phyloP scores from a whole-genome alignment of 1,140 invertebrate genomes.

The Lordiphosa clarofinis region DNA sequence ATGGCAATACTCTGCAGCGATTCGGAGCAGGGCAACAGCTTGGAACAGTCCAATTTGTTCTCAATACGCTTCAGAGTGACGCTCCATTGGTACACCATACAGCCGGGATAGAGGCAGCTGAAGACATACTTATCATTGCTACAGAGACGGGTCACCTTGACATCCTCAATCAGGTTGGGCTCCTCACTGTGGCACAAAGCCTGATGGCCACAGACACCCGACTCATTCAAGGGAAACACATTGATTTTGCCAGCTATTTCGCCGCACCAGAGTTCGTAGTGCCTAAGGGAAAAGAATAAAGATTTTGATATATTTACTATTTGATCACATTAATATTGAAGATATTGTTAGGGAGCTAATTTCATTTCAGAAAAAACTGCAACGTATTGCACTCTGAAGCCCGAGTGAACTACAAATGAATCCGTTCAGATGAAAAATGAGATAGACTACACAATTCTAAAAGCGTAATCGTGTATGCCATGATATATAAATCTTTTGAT shows the following conservation, averaged over 20 bases:
- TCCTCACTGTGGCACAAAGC: conserved; percentile 73
- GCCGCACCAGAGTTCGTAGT: conserved; percentile 88
- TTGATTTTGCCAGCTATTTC: conserved; percentile 87
- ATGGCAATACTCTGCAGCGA: conserved; percentile 94
- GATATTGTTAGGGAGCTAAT: no score
- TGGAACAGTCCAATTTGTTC: conserved; percentile 94
- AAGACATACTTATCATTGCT: conserved; percentile 84
- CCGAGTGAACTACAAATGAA: no score
- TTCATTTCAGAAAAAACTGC: no score
- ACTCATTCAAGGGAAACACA: conserved; percentile 83
- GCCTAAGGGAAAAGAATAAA: conserved; percentile 57
- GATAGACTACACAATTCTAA: no score
- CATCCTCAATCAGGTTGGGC: conserved; percentile 78
- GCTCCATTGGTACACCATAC: conserved; percentile 93
- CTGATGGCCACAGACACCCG: conserved; percentile 82
- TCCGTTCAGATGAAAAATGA: no score
- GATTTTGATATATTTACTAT: neutral
- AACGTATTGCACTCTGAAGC: no score
- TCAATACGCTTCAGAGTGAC: conserved; percentile 83
- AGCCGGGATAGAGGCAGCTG: conserved; percentile 89
- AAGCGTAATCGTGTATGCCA: no score
- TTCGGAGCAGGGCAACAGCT: conserved; percentile 94
- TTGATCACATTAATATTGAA: no score
- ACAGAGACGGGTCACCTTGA: conserved; percentile 84
- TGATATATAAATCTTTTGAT: no score